Evolutionary conservation across 2,888 invertebrate genomes (phyloP).

Genomic region (Cylindroiulus punctatus): DNA sequence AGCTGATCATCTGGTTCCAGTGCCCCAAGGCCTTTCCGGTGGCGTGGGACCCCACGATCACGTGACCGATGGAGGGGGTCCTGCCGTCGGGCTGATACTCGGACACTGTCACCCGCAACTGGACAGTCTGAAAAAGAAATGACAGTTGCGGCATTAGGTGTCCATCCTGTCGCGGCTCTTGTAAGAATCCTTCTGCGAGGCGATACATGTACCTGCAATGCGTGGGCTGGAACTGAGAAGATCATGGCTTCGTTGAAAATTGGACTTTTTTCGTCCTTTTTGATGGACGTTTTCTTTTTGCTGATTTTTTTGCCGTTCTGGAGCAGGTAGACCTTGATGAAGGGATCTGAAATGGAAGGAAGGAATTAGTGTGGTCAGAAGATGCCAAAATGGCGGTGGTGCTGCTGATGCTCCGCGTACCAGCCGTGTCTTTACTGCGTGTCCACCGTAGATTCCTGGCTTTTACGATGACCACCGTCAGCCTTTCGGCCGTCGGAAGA

Average conservation of each 20-base stretch:
- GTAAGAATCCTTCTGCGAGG: no score
- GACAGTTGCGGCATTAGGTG: constrained; percentile 84
- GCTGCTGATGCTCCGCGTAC: no score
- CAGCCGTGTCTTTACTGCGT: constrained; percentile 93
- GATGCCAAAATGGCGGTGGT: no score
- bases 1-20: constrained; percentile 86
- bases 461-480: constrained; percentile 91
- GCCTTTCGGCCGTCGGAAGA: constrained; percentile 87
- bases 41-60: no score
- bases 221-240: constrained; percentile 86
- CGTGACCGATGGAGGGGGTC: no score
- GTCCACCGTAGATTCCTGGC: constrained; percentile 90
- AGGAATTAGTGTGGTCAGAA: no score
- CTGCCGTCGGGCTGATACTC: no score
- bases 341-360: constrained; percentile 80
- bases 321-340: constrained; percentile 89
- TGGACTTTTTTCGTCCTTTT: constrained; percentile 85
- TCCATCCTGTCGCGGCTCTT: no score
- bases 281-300: constrained; percentile 92
- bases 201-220: no score
- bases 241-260: constrained; percentile 94
- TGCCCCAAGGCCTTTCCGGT: constrained; percentile 81
- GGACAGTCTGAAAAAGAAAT: constrained; percentile 62
- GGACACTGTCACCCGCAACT: constrained; percentile 79
- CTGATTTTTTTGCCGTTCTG: constrained; percentile 89